Base-by-base conservation (phyloP, 2,888 invertebrate species). In the Silvanus unidentatus region DNA sequence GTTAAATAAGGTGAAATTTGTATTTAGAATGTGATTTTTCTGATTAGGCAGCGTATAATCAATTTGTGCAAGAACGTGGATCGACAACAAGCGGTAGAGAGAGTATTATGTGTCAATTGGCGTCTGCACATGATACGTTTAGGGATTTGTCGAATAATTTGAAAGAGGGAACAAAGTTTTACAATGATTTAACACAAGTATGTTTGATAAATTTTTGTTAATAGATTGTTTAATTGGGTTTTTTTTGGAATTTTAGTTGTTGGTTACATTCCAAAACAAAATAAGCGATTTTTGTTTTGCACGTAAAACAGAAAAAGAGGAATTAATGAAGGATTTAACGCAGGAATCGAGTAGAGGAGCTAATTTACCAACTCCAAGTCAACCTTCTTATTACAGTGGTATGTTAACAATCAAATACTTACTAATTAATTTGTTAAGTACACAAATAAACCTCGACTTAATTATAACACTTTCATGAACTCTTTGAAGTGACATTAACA, bases 201-300 rank as follows among this genome's bases (percentile, higher is more conserved):
- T 28, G 28, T 28, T 28, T 10, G 45, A 39, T 39, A 29, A 35
- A 5, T 12, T 12, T 32, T 32, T 32, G 10, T 32, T 12, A 8
- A 4, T 9, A 34, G 12, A 3, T 51, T 40, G 29, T 12, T 16
- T 30, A 12, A 43, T 43, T 32, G 14, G 8, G 14, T 44, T 16
- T 39, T 28, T 6, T 36, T 22, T 40, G 39, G 10, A 12, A n/a
- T 55, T 57, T 41, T 79, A 95, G 79, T 74, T 99, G 62, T 76
- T 99, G 67, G 84, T 98, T 12, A 86, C 87, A 44, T 93, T 96
- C 75, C 99, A 99, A 78, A 95, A 90, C 74, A 98, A 98, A 75
- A 91, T 98, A 49, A 86, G 88, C 5, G 99, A 99, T 76, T 98
- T 90, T 73, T 95, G 95, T 71, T 99, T 99, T 75, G 99, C 99